A percentile compares a stretch with the other conserved stretches of the same genome.
Evolutionary conservation across 2,888 invertebrate species (phyloP).

Genomic region (Protonemura montana): DNA sequence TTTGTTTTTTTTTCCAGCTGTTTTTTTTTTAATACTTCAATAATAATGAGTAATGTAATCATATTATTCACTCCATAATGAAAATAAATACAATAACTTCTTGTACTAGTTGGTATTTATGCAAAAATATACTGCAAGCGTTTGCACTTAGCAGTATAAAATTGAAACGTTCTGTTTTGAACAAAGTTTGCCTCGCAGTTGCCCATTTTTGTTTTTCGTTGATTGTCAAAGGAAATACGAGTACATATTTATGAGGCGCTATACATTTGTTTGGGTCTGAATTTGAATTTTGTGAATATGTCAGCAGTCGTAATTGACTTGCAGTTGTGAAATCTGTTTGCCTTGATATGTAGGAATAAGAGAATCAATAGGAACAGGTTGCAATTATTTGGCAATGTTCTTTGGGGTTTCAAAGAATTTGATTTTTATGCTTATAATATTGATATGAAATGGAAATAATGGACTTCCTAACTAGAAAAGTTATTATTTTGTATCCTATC

Average conservation of each 20-base stretch:
- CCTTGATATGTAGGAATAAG: neutral
- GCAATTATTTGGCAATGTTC: neutral
- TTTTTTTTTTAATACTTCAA: neutral
- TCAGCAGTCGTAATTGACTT: neutral
- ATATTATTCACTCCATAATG: too few species aligned
- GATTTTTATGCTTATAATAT: neutral
- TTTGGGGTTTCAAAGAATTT: neutral
- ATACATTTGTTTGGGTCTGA: neutral
- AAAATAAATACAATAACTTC: too few species aligned
- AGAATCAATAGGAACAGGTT: neutral
- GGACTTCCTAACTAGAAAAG: neutral
- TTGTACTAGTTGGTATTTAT: too few species aligned
- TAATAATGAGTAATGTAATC: neutral
- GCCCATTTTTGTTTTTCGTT: too few species aligned
- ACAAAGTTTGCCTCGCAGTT: too few species aligned
- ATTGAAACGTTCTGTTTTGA: too few species aligned
- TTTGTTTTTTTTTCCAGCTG: neutral
- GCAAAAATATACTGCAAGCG: too few species aligned
- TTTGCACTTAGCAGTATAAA: too few species aligned
- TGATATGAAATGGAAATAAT: neutral
- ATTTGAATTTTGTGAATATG: neutral
- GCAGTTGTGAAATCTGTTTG: neutral
- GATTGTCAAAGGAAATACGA: too few species aligned
- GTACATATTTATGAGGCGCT: neutral
- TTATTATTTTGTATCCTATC: neutral